Evolutionary conservation across 2,797 vertebrate species (phyloP), one percentile per base, ranked within the genome.

Genomic region (Onychomys torridus): DNA sequence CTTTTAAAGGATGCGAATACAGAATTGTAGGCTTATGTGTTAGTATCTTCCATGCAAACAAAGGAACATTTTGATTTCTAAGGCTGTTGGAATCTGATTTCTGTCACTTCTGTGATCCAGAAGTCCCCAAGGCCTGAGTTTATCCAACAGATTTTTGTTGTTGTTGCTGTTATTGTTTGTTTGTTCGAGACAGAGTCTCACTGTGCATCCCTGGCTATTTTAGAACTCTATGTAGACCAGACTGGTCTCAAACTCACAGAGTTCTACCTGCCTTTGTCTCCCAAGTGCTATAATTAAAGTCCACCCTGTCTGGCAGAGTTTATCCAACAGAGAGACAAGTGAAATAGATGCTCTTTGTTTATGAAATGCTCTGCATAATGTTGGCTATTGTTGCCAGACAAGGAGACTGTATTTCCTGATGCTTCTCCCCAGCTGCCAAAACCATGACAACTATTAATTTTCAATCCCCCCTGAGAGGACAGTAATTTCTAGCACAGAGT

Each of bases 281-380:
- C 7, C 7, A 27, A n/a, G 46, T 69, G 21, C 21, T 86, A 25
- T 11, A 23, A 86, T 85, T n/a, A 37, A 94, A 96, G 76, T 91
- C 92, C 63, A 86, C 12, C 63, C 59, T 59, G 82, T 86, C 75
- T 0, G 6, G 12, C 46, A 69, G 46, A 89, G 81, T 65, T 88
- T 83, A 92, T 90, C 67, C 86, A 96, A 83, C 63, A 90, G 63
- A 49, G 82, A 59, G 75, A 79, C 92, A 87, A 83, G 90, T 89
- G 95, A 95, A 92, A 92, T 96, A 95, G 93, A 96, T 86, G 55
- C 78, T 79, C 76, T 93, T 90, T 95, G 95, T 94, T 92, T 92
- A 78, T 79, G 79, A 96, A 95, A 91, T 87, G 34, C 63, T 91
- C 23, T 11, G 77, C 89, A 13, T 95, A 86, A 83, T 91, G 55